Base-by-base conservation (phyloP, 2,113 vertebrate genomes). In the Arothron firmamentum region DNA sequence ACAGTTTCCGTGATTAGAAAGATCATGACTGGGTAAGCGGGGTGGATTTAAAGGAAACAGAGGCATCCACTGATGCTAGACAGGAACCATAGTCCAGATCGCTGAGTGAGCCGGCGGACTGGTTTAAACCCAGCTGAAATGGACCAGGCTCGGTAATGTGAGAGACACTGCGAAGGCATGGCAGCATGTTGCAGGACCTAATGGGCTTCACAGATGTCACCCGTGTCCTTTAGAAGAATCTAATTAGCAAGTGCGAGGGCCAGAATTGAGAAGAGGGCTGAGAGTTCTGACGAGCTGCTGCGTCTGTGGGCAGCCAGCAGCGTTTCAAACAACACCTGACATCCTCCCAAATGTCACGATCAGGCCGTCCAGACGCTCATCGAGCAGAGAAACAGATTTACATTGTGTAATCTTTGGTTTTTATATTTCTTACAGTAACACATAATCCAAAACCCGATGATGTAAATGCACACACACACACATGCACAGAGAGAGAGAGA, bases 171-270 rank as follows among this genome's bases (percentile, higher is more conserved):
- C 78, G 71, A 74, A 67, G 55, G 52, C 65, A 58, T 65, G 82
- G 75, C 75, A 78, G 67, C 72, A 87, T 84, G 75, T 67, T 72
- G 70, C 70, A 72, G 81, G 57, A 67, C 75, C 65, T 86, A 87
- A 90, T 89, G 83, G 70, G 81, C 76, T 85, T 85, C 70, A 57
- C 88, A 90, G 88, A 90, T 90, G 86, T 83, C 68, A 61, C 82
- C 78, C 67, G 45, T 68, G 84, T 79, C 74, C 74, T 77, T 86
- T 75, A 76, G 82, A 80, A 75, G 73, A 76, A 79, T 83, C 79
- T 86, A 88, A 89, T 65, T 78, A 85, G 81, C 78, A 76, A 82
- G 62, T 52, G 59, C 78, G 86, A 88, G 83, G 82, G 82, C 78
- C 75, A 56, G 66, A 72, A 66, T 67, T 54, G 69, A 85, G 77